Base-by-base conservation (phyloP, 2,797 vertebrate species). In the Propithecus perrieri region DNA sequence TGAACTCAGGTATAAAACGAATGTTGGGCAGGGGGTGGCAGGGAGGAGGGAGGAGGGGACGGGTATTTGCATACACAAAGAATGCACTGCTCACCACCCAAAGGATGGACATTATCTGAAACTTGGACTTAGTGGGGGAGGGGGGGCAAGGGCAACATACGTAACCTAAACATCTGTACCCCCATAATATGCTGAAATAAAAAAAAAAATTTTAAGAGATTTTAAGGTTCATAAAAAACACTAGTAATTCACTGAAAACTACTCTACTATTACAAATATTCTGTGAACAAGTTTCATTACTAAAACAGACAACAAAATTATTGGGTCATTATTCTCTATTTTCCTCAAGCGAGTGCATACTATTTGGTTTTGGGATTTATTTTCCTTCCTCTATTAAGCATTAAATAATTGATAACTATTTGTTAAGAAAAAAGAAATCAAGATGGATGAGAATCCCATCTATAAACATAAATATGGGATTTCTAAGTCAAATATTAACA, bases 381-480 rank as follows among this genome's bases (percentile, higher is more conserved):
- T 96, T 96, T 76, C 50, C 75, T 96, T 93, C 22, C 75, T 97
- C 65, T 93, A 14, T 91, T 61, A 90, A 94, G 92, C 94, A 98
- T 97, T 98, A 98, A 98, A 96, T 92, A 95, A 97, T 95, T 95
- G 88, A 91, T 95, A 94, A 93, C 69, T 93, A 72, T 96, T 96
- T 96, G 57, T 59, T 59, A 59, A 65, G 30, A 65, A 65, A 65
- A 61, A 61, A 61, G 5, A 61, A n/a, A n/a, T n/a, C 57, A n/a
- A 65, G 63, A 80, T 46, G 65, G 74, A 83, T 67, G 6, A 76
- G 11, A 96, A 89, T n/a, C 3, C 5, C 17, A 22, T 57, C 5
- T 63, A 83, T 61, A 69, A 85, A 69, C 48, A 41, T 33, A 63
- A 90, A 80, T 65, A 38, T 67, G 61, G 12, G 3, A 14, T 18